phyloP scores from a whole-genome alignment of 2,113 vertebrate genomes.

The Taxidea taxus region DNA sequence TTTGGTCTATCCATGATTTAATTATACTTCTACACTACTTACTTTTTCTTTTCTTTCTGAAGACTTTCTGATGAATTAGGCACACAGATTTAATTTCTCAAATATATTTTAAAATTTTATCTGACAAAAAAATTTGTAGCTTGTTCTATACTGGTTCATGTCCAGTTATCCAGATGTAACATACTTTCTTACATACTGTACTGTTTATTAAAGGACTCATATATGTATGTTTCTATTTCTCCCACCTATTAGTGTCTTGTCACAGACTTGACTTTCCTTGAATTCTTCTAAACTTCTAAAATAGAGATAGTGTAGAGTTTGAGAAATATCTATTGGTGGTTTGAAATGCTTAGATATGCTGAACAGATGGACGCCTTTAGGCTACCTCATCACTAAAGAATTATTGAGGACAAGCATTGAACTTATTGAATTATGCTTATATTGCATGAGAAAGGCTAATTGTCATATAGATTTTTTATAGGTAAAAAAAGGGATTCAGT shows the following conservation, averaged over 20 bases:
- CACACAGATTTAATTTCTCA: neutral
- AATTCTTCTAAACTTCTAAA: conserved; percentile 1
- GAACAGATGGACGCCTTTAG: neutral
- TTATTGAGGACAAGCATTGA: neutral
- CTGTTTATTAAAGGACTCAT: neutral
- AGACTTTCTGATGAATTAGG: neutral
- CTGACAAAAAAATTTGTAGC: neutral
- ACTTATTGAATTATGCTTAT: neutral
- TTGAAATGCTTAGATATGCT: neutral
- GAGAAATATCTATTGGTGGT: conserved; percentile 4
- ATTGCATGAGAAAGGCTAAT: neutral
- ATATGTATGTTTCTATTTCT: neutral
- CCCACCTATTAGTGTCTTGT: neutral
- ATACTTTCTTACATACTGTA: neutral
- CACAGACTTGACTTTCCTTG: conserved; percentile 13
- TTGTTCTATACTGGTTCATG: neutral
- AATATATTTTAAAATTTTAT: neutral
- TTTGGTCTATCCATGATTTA: neutral
- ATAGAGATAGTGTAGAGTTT: neutral
- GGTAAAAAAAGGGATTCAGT: neutral
- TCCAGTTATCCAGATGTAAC: neutral
- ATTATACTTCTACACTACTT: neutral
- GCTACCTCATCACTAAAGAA: neutral
- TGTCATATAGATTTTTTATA: conserved; percentile 3
- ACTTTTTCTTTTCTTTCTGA: neutral